Conservation (phyloP, 1,140 invertebrate genomes). For the Conus betulinus region DNA sequence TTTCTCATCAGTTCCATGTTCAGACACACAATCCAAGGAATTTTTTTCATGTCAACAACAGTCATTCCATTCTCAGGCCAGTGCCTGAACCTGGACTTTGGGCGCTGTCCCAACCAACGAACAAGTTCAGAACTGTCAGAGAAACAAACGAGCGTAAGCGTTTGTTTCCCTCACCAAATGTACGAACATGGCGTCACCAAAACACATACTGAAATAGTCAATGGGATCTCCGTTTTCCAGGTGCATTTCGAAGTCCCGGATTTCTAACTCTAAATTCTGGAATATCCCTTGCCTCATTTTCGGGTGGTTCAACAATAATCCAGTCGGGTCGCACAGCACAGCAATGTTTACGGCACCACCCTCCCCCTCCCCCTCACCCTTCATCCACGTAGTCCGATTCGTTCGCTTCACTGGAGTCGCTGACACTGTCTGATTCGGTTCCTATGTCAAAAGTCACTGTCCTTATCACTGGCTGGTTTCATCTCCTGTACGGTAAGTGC, state of each 20-base stretch:
- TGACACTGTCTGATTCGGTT: background rate
- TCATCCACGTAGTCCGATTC: background rate
- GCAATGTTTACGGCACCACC: background rate
- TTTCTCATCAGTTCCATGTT: slow-evolving; percentile 32
- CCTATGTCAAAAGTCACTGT: background rate
- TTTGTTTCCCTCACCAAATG: background rate
- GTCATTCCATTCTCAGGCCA: slow-evolving; percentile 31
- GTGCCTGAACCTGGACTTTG: background rate
- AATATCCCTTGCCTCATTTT: background rate
- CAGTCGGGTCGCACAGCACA: background rate
- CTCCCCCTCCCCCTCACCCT: background rate
- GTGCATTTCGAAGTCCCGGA: background rate
- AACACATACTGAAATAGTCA: slow-evolving; percentile 18
- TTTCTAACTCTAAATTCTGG: background rate
- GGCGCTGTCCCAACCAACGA: background rate
- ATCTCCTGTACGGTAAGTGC: no score
- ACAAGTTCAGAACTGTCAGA: background rate
- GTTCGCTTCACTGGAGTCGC: background rate
- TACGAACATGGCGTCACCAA: background rate
- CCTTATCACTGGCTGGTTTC: no score
- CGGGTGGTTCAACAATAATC: background rate
- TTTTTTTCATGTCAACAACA: background rate
- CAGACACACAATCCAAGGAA: slow-evolving; percentile 15
- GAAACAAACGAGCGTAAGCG: slow-evolving; percentile 5
- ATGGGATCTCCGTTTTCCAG: background rate